phyloP scores from a whole-genome alignment of 1,140 invertebrate genomes.

The Ridgeia piscesae region DNA sequence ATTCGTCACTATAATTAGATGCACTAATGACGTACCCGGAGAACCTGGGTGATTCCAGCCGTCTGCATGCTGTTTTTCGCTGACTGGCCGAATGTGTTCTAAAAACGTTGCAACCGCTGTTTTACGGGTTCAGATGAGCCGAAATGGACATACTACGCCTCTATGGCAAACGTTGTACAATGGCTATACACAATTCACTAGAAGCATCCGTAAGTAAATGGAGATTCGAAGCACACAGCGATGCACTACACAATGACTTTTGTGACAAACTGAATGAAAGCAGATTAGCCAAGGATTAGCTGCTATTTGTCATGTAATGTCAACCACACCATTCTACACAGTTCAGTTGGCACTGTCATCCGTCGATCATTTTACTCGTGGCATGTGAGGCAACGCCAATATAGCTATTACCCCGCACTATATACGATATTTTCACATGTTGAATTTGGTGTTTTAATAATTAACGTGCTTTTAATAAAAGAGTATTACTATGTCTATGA shows the following conservation, averaged over 20 bases:
- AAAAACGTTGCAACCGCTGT: not conserved
- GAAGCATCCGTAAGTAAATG: not conserved
- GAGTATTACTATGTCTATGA: no score
- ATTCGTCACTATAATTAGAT: not conserved
- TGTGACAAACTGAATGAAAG: no score
- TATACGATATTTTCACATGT: no score
- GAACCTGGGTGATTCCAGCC: not conserved
- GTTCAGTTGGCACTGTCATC: not conserved
- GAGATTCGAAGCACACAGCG: not conserved
- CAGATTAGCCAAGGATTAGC: no score
- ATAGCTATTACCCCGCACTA: no score
- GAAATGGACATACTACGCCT: not conserved
- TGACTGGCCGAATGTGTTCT: not conserved
- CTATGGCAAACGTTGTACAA: not conserved
- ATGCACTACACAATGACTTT: not conserved
- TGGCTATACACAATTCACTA: not conserved
- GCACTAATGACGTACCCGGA: not conserved
- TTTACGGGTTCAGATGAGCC: not conserved
- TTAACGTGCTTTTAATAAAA: no score
- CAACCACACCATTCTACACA: no score
- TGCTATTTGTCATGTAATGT: not conserved
- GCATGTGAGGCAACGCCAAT: no score
- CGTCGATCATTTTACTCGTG: no score
- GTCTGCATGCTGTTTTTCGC: no score
- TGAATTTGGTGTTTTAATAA: no score